Percentiles rank a stretch among this genome's conserved stretches.
Conservation (phyloP, 2,888 invertebrate species). For the Dorcus parallelipipedus region DNA sequence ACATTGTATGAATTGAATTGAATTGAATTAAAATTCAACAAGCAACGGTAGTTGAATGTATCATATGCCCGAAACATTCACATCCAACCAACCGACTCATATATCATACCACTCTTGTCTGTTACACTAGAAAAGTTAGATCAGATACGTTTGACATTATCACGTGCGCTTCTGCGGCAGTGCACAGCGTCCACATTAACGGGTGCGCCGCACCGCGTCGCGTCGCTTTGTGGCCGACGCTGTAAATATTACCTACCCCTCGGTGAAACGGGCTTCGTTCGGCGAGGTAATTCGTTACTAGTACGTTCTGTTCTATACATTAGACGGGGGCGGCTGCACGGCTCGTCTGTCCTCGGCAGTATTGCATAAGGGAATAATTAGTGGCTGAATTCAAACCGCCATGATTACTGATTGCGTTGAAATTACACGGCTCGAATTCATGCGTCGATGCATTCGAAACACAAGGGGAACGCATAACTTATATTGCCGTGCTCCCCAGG, state of each 20-base stretch:
- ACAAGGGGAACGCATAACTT: slow-evolving; percentile 7
- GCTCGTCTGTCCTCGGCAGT: not conserved
- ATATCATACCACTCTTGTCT: too few species aligned
- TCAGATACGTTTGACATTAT: too few species aligned
- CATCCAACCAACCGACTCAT: too few species aligned
- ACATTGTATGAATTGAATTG: too few species aligned
- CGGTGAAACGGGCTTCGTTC: not conserved
- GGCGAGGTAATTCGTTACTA: not conserved
- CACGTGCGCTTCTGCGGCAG: too few species aligned
- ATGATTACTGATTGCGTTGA: slow-evolving; percentile 26
- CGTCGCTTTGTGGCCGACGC: too few species aligned
- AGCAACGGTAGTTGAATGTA: too few species aligned
- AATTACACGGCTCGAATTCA: slow-evolving; percentile 26
- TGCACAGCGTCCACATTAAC: too few species aligned
- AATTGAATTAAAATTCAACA: too few species aligned
- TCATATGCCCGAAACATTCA: too few species aligned
- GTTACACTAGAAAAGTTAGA: too few species aligned
- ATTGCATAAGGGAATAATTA: slow-evolving; percentile 21
- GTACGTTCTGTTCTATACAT: not conserved
- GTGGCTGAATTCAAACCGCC: slow-evolving; percentile 20
- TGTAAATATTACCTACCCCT: not conserved
- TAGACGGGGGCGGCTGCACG: not conserved
- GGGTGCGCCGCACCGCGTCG: too few species aligned
- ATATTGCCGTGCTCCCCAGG: not conserved
- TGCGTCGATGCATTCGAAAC: slow-evolving; percentile 24